Base-by-base conservation (phyloP, 1,140 invertebrate species). In the Drosophila sp. region DNA sequence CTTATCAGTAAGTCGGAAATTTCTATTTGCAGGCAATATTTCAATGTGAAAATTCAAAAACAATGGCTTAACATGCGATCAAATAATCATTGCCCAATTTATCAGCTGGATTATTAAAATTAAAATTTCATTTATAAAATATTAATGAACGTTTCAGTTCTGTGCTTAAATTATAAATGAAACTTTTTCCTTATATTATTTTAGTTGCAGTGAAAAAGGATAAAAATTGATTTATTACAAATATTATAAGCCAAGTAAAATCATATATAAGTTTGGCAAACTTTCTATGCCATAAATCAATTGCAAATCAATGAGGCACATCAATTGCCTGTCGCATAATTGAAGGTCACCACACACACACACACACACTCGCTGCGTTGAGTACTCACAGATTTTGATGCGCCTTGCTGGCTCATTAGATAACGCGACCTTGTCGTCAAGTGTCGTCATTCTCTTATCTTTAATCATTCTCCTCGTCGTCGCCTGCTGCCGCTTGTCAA, bases 311-410 rank as follows among this genome's bases (percentile, higher is more conserved):
- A 58, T 56, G 72, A 56, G 34, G 53, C 32, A 51, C 50, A 25
- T n/a, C 16, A 46, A 58, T 34, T 18, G 54, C 61, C 8, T 46
- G 21, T 25, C 56, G 32, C 13, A 36, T 53, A 53, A 53, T 53
- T 53, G 50, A 53, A 53, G 50, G 50, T 14, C 50, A 50, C 36
- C 50, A 53, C 46, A 29, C 25, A n/a, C 46, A 13, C 48, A 32
- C 27, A 32, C 27, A 14, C 48, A 7, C 4, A 48, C 40, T 16
- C 40, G 1, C 13, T 16, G 16, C 11, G 14, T 34, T 32, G 9
- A 13, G n/a, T 58, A 79, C 83, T 83, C 76, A 89, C 83, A 89
- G 43, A 53, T 75, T 62, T 80, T 79, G 65, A 48, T 50, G 36
- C 62, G 78, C 54, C 72, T 83, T 51, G 43, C 64, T 58, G 58